Evolutionary conservation across 2,797 vertebrate genomes (phyloP), one percentile per base, ranked within the genome.

Genomic region (Melanotaenia parkinsoni): DNA sequence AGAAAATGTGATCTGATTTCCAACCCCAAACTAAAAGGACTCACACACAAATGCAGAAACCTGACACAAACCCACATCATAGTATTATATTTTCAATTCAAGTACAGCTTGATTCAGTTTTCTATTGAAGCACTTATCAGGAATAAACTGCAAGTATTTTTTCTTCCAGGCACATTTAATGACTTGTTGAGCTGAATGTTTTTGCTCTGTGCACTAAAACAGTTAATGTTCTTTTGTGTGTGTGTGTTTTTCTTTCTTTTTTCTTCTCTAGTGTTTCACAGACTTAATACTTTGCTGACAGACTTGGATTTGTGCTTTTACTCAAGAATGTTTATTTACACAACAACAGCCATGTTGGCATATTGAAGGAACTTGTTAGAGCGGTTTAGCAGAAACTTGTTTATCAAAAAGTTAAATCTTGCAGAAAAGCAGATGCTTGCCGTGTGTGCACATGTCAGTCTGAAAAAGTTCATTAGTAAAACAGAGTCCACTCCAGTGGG

Each of bases 301-400:
- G 54, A 77, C 63, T 58, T 58, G 11, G 35, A 65, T 77, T 8
- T 18, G 26, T 7, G 67, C 37, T 66, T 60, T 63, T 59, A 38
- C 37, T 51, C 54, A 67, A 28, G 6, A n/a, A 50, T 51, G 38
- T 56, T 57, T 82, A 63, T 81, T 86, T 68, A 85, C 64, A 68
- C 64, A 80, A 69, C 74, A 20, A 26, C 4, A 13, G 54, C 53
- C 43, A 0, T 20, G 33, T 20, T 9, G 67, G 24, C 53, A 11
- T 38, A 64, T 67, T n/a, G 16, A 65, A 47, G 20, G 37, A 33
- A 67, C 71, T 43, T 26, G 77, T 43, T 3, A 2, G 54, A 61
- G 77, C 33, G 37, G 69, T 76, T 77, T 0, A 51, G 64, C 50
- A 59, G 18, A 47, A 67, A 74, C 72, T 28, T 72, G 26, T 66